Evolutionary conservation across 64 coral and sea anemone genomes (phyloP).

Genomic region (Montipora foliosa): DNA sequence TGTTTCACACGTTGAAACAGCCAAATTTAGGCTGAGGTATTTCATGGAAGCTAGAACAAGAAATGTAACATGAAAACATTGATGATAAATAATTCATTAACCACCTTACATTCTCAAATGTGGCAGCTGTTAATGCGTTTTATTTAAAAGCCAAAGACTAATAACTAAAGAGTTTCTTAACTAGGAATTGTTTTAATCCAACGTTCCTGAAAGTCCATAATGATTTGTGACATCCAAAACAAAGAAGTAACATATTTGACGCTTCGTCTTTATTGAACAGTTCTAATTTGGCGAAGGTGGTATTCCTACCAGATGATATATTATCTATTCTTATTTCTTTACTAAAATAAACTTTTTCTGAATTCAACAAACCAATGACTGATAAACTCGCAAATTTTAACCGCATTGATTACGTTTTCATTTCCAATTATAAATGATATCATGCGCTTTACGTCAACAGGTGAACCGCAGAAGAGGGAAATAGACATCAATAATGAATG

Average conservation of each 20-base stretch:
- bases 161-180: neutral
- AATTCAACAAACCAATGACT: neutral
- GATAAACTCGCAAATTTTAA: neutral
- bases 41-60: neutral
- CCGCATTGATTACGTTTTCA: neutral
- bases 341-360: neutral
- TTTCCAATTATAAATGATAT: constrained; percentile 17
- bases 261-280: neutral
- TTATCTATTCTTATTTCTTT: neutral
- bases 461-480: neutral
- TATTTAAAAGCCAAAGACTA: neutral
- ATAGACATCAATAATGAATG: constrained; percentile 34
- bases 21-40: neutral
- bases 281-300: neutral
- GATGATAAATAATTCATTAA: constrained; percentile 2
- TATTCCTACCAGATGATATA: neutral
- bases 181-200: neutral
- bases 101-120: neutral
- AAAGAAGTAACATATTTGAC: neutral
- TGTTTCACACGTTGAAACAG: neutral
- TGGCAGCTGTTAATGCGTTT: neutral
- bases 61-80: neutral
- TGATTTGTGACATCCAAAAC: neutral
- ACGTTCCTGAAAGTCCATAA: neutral
- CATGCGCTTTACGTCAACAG: constrained; percentile 21